Evolutionary conservation across 2,888 invertebrate species (phyloP).

Genomic region (Desoria tigrina): DNA sequence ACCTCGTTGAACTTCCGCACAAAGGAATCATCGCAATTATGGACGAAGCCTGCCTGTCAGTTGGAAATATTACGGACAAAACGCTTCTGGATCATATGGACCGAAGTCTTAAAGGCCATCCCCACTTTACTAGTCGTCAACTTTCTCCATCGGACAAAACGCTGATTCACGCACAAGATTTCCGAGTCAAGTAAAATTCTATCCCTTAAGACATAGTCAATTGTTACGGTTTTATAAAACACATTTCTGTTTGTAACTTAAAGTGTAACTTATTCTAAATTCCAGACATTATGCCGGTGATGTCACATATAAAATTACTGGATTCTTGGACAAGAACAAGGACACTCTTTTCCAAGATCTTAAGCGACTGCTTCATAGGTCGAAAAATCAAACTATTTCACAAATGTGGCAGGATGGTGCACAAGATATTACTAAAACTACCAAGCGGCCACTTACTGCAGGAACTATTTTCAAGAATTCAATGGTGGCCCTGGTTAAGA

Average conservation of each 20-base stretch:
- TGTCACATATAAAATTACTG: constrained; percentile 83
- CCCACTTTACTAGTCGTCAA: constrained; percentile 87
- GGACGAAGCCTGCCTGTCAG: constrained; percentile 95
- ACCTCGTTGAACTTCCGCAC: constrained; percentile 90
- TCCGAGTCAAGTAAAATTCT: constrained; percentile 75
- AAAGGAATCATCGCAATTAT: constrained; percentile 87
- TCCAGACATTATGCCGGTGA: constrained; percentile 93
- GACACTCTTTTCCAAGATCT: constrained; percentile 96
- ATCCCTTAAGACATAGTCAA: too few species aligned
- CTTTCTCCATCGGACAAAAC: constrained; percentile 79
- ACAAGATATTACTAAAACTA: constrained; percentile 84
- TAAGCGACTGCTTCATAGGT: constrained; percentile 85
- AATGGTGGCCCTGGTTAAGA: constrained; percentile 85
- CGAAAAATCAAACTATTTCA: constrained; percentile 73
- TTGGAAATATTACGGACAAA: constrained; percentile 83
- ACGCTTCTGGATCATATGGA: constrained; percentile 92
- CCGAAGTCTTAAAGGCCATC: constrained; percentile 77
- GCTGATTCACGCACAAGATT: constrained; percentile 74
- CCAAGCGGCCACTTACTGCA: constrained; percentile 91
- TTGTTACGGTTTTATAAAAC: constrained; percentile 54
- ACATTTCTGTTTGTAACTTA: neutral
- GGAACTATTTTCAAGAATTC: constrained; percentile 93
- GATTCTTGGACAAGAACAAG: constrained; percentile 96
- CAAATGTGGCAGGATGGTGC: constrained; percentile 98
- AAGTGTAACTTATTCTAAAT: constrained; percentile 53